phyloP scores from a whole-genome alignment of 2,113 vertebrate genomes.

The Podocnemis expansa region DNA sequence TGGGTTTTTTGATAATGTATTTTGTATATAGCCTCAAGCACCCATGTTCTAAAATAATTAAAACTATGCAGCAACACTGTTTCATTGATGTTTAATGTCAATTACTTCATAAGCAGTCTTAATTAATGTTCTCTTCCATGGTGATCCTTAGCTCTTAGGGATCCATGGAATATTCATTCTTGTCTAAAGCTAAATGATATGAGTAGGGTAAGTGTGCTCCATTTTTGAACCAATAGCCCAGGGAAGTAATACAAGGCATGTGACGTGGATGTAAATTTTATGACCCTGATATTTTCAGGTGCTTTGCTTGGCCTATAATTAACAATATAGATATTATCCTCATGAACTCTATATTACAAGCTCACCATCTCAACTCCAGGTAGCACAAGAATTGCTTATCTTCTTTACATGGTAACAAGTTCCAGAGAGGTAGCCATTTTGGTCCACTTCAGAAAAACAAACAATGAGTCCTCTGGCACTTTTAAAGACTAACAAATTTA shows the following conservation, averaged over 20 bases:
- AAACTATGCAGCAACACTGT: neutral
- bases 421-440: too few species aligned
- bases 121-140: constrained; percentile 13
- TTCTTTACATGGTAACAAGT: constrained; percentile 6
- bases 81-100: constrained; percentile 7
- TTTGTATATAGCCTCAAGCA: neutral
- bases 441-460: too few species aligned
- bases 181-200: neutral
- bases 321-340: neutral
- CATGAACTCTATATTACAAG: neutral
- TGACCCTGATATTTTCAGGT: neutral
- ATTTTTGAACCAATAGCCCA: neutral
- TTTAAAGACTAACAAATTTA: too few species aligned
- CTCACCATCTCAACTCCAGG: neutral
- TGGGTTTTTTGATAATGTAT: fast-evolving
- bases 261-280: neutral
- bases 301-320: neutral
- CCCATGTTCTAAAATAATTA: constrained; percentile 1
- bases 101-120: neutral
- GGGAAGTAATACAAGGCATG: neutral
- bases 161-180: neutral
- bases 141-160: neutral
- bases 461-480: too few species aligned
- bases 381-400: constrained; percentile 22
- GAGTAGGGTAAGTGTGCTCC: neutral